Evolutionary conservation across 2,888 invertebrate genomes (phyloP), one percentile per base, ranked within the genome.

Genomic region (Syritta pipiens): DNA sequence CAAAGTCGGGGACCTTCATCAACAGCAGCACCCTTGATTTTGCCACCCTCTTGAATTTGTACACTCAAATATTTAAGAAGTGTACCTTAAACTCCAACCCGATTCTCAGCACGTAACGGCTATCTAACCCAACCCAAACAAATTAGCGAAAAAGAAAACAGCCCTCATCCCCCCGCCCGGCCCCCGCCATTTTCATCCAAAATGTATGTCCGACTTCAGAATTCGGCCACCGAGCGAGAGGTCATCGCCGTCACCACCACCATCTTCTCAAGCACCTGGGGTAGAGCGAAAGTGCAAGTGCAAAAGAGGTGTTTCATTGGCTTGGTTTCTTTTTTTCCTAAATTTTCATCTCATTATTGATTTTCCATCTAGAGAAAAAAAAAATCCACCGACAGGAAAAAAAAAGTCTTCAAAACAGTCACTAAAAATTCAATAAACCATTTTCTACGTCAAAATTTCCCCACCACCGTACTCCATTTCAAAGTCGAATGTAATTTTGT

Each of bases 251-350:
- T 49, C 42, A 30, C 40, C 57, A 51, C 42, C 53, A 26, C 12
- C 63, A 60, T 71, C 59, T 6, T 46, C 63, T 53, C 37, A 28
- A 6, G 44, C 74, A 62, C 74, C 65, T 74, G 55, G 30, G n/a
- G n/a, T 4, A 17, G 60, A 74, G 48, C 67, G 79, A 79, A 79
- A 79, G 79, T 79, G 79, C 79, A 79, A 79, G 79, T 79, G 74
- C 62, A 42, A 62, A 40, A 40, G 42, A 60, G 42, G 12, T 57
- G 22, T 68, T 42, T 19, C 20, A 37, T 37, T 37, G 14, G 37
- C 37, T 37, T 37, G 37, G 30, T n/a, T 49, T 55, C 22, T 49
- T 30, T 30, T 19, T 49, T 42, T 32, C 42, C 22, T 17, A 59
- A 74, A 74, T 77, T 69, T 57, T 63, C 69, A 71, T 77, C 49